Base-by-base conservation (phyloP, 2,888 invertebrate genomes). In the Callinectes sapidus region DNA sequence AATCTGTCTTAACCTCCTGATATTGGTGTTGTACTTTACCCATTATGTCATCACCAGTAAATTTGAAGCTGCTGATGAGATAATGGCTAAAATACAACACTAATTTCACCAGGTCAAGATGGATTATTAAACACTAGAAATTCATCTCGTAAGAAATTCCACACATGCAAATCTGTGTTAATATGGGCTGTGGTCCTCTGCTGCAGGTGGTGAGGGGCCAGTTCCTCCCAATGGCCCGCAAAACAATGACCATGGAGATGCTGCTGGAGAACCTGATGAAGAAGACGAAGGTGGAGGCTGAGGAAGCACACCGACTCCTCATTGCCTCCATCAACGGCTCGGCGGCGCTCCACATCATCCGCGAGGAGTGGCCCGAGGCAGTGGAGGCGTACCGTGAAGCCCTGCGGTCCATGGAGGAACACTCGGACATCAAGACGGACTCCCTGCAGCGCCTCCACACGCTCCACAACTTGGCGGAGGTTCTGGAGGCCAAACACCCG, bases 261-360 rank as follows among this genome's bases (percentile, higher is more conserved):
- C 95, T 98, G 28, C 95, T 97, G 89, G 96, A 96, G n/a, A 97
- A 97, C 91, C 95, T 98, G 92, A 97, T 97, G 71, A 96, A 96
- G 91, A 97, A 97, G 95, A 97, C 96, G 94, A 96, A 96, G 92
- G 95, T 95, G 92, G 97, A 97, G 95, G 97, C 97, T 95, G 97
- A 97, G 95, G 97, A 97, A 92, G 96, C 96, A 92, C 96, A 97
- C 90, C 96, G 97, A 88, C 95, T 96, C 28, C 96, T 97, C 94
- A 96, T 97, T 28, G 96, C 97, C 0, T 96, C 97, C n/a, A 95
- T 97, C 91, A 97, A 97, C 95, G 97, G 97, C 32, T 95, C 97
- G 92, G 97, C 97, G 28, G 97, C 97, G 0, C 95, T 97, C 71
- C 95, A 96, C 95, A 96, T 97, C 61, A 96, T 97, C 35, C 95